phyloP scores from a whole-genome alignment of 2,113 vertebrate species.

The Ochotona princeps region DNA sequence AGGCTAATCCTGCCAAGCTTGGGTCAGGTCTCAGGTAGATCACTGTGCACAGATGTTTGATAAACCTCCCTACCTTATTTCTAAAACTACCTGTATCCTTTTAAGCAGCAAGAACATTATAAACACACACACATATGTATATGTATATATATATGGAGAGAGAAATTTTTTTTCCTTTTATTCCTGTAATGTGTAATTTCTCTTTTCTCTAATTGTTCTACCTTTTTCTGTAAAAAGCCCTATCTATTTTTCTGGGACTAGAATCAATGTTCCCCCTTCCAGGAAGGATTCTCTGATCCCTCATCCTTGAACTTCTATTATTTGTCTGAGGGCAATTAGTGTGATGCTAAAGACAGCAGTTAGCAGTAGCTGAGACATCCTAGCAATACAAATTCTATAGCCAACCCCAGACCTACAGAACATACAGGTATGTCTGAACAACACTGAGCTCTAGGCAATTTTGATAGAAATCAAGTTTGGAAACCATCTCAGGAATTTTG shows the following conservation, averaged over 20 bases:
- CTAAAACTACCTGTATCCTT: background rate
- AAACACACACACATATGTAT: too few species aligned
- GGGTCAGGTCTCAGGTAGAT: background rate
- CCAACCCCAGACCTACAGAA: background rate
- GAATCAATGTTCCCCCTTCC: background rate
- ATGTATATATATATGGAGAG: too few species aligned
- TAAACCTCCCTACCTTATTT: background rate
- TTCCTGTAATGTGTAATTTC: background rate
- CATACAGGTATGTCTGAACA: fast-evolving
- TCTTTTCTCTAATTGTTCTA: background rate
- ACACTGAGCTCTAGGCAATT: too few species aligned
- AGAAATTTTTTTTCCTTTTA: too few species aligned
- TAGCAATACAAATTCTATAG: too few species aligned
- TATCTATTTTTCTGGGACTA: background rate
- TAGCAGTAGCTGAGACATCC: background rate
- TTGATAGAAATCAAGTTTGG: background rate
- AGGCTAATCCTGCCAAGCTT: background rate
- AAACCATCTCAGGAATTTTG: background rate
- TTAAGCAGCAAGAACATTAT: background rate
- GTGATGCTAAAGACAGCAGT: background rate
- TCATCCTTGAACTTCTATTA: background rate
- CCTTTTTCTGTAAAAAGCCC: background rate
- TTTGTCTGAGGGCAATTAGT: background rate
- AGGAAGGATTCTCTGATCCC: background rate
- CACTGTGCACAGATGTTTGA: background rate